A percentile compares a stretch with the other conserved stretches of the same genome.
phyloP scores from a whole-genome alignment of 2,888 invertebrate genomes.

The Epistrophe eligans region DNA sequence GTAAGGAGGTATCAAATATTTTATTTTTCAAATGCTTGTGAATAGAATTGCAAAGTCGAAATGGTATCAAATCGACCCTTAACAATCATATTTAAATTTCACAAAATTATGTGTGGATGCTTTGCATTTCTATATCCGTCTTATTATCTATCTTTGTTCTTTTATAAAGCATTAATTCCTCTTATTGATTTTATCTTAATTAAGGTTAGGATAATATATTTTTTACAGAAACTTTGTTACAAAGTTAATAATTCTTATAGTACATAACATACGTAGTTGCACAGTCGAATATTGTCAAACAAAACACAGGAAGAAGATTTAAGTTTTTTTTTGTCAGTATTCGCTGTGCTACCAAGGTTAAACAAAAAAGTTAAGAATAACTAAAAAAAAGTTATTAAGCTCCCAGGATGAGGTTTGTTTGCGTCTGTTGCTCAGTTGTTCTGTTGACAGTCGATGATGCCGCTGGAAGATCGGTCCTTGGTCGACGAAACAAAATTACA shows the following conservation, averaged over 20 bases:
- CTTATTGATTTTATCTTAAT: constrained; percentile 12
- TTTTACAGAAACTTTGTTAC: constrained; percentile 30
- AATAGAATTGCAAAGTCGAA: background rate
- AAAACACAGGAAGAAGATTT: background rate
- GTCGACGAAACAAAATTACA: constrained; percentile 91
- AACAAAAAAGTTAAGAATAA: constrained; percentile 8
- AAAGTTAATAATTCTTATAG: constrained; percentile 21
- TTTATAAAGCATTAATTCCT: constrained; percentile 12
- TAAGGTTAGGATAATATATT: background rate
- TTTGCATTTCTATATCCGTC: constrained; percentile 1
- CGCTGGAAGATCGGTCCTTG: constrained; percentile 78
- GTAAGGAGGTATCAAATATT: background rate
- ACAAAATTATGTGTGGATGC: background rate
- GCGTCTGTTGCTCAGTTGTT: constrained; percentile 61
- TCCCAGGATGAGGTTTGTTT: constrained; percentile 64
- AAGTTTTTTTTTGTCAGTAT: background rate
- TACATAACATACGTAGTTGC: background rate
- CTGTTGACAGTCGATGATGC: constrained; percentile 17
- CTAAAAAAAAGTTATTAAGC: constrained; percentile 35
- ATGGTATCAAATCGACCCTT: background rate
- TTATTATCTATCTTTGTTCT: constrained; percentile 12
- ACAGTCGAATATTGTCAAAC: background rate
- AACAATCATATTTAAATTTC: background rate
- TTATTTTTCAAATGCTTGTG: background rate
- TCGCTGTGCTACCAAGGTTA: background rate